Percentiles rank a stretch among this genome's conserved stretches.
These are phyloP conservation scores for Pomacea maculata DNA, from an alignment of 1,140 invertebrate genomes.

Conservation along the genomic window DNA sequence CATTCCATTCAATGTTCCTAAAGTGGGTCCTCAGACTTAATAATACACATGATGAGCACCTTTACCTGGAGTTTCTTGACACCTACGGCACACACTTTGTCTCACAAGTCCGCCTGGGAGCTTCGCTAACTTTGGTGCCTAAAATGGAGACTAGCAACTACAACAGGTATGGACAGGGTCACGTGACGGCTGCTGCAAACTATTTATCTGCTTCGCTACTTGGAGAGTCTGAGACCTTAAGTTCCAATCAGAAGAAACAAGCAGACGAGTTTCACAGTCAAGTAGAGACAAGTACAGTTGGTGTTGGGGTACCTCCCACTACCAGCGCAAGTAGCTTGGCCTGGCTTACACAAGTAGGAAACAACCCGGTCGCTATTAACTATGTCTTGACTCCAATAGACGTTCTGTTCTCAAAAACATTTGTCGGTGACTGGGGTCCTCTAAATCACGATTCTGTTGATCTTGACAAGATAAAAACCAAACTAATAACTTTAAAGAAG, in stretches of 20 bases:
- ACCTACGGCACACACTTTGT: neutral
- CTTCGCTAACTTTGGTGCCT: neutral
- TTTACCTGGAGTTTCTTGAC: neutral
- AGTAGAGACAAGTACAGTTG: neutral
- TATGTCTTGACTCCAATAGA: neutral
- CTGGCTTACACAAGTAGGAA: too few relatives aligned
- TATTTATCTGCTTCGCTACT: too few relatives aligned
- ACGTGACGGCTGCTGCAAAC: too few relatives aligned
- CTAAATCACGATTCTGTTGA: neutral
- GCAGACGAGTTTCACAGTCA: neutral
- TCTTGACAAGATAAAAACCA: neutral
- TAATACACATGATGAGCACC: neutral
- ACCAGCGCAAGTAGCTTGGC: too few relatives aligned
- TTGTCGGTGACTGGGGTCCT: neutral
- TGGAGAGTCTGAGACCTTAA: too few relatives aligned
- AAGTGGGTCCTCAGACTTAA: neutral
- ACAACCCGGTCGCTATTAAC: neutral
- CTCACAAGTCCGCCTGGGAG: too few relatives aligned
- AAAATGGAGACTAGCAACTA: neutral
- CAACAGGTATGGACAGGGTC: neutral
- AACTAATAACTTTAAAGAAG: neutral
- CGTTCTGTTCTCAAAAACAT: neutral
- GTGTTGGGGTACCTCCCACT: neutral
- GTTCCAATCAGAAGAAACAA: neutral
- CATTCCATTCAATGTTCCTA: neutral